Percentiles rank a stretch among this genome's conserved stretches.
Evolutionary conservation across 2,113 vertebrate species (phyloP).

Genomic region (Microtus pennsylvanicus): DNA sequence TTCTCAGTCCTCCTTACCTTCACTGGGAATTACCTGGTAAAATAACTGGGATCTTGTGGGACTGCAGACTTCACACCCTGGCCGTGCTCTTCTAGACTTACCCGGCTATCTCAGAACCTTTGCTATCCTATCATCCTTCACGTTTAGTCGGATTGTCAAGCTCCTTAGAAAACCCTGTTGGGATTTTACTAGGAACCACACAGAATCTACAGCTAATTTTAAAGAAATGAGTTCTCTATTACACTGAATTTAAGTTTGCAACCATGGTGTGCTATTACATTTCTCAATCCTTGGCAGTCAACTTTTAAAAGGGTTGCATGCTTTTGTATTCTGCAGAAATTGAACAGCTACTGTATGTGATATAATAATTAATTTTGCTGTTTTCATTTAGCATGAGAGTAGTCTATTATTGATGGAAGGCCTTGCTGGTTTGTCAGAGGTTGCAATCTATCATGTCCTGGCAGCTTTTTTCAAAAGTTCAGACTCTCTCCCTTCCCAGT

Average conservation of each 20-base stretch:
- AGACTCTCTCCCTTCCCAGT: not conserved
- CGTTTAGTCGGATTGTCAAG: not conserved
- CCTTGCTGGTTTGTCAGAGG: not conserved
- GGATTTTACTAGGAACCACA: not conserved
- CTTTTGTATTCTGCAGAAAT: not conserved
- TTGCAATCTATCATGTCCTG: not conserved
- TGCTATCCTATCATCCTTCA: not conserved
- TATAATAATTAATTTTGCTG: not conserved
- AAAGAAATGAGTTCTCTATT: not conserved
- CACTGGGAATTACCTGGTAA: not conserved
- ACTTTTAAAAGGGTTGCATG: not conserved
- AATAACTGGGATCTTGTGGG: not conserved
- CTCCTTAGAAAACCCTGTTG: not conserved
- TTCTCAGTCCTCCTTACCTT: not conserved
- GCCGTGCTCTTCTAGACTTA: not conserved
- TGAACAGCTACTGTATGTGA: not conserved
- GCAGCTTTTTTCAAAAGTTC: not conserved
- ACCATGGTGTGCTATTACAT: not conserved
- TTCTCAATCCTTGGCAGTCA: not conserved
- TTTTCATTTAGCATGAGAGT: not conserved
- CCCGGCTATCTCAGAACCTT: not conserved
- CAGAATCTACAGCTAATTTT: not conserved
- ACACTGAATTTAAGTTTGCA: not conserved
- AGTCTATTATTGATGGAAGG: not conserved
- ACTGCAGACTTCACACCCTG: not conserved